Conservation (phyloP, 2,888 invertebrate species). For the Acrobasis suavella region DNA sequence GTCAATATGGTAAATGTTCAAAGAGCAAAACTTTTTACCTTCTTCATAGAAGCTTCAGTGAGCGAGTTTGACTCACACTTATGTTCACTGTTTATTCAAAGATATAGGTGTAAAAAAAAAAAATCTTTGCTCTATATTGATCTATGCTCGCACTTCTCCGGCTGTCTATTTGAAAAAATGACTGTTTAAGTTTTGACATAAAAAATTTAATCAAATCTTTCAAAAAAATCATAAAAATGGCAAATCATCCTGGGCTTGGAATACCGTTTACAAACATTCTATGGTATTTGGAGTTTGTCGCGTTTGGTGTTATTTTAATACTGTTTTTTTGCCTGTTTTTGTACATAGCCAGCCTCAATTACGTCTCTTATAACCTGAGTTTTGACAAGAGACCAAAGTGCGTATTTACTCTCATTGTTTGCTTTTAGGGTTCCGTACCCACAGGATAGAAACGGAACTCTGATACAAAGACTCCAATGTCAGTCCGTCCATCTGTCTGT, state of each 20-base stretch:
- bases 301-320: slow-evolving; percentile 51
- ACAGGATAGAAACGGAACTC: too few relatives aligned
- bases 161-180: background rate
- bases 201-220: background rate
- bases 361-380: slow-evolving; percentile 48
- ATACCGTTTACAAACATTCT: slow-evolving; percentile 55
- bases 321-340: slow-evolving; percentile 60
- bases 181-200: background rate
- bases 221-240: background rate
- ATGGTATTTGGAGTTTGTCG: slow-evolving; percentile 71
- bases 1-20: too few relatives aligned
- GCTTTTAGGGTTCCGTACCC: too few relatives aligned
- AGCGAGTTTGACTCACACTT: too few relatives aligned
- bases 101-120: too few relatives aligned
- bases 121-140: too few relatives aligned
- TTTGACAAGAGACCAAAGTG: slow-evolving; percentile 61
- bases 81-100: too few relatives aligned
- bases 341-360: slow-evolving; percentile 58
- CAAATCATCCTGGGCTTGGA: slow-evolving; percentile 38
- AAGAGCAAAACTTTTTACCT: too few relatives aligned
- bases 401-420: slow-evolving; percentile 36
- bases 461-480: too few relatives aligned
- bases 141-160: too few relatives aligned
- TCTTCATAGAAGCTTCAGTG: too few relatives aligned
- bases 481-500: too few relatives aligned